Conservation (phyloP, 2,888 invertebrate genomes). For the Cyclophora punctaria region DNA sequence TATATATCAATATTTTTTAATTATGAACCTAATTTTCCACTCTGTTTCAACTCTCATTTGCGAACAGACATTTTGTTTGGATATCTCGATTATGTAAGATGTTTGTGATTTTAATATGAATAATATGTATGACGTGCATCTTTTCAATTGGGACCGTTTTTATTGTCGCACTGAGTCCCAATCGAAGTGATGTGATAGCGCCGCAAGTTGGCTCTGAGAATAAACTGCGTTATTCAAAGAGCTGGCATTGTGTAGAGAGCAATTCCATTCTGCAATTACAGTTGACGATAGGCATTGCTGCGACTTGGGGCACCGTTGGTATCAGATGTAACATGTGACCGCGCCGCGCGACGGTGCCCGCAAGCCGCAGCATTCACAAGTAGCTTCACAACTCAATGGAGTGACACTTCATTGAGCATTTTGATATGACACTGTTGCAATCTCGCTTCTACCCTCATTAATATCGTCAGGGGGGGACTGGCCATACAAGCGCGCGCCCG, state of each 20-base stretch:
- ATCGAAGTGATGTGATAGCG: conserved; percentile 34
- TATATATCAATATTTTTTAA: conserved; percentile 20
- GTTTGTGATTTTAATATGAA: conserved; percentile 39
- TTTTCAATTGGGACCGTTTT: conserved; percentile 32
- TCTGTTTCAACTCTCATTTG: conserved; percentile 59
- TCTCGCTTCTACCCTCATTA: conserved; percentile 74
- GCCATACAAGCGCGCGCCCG: conserved; percentile 75
- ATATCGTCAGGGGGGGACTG: conserved; percentile 77
- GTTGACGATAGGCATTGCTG: conserved; percentile 34
- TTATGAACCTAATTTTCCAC: conserved; percentile 43
- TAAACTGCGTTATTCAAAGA: conserved; percentile 23
- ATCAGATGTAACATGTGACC: conserved; percentile 9
- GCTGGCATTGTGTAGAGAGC: conserved; percentile 46
- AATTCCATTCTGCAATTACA: conserved; percentile 41
- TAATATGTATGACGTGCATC: conserved; percentile 19
- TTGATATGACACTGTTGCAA: conserved; percentile 68
- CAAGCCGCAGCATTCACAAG: conserved; percentile 53
- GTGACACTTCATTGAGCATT: conserved; percentile 59
- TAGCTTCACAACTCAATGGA: conserved; percentile 65
- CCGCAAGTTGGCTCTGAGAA: conserved; percentile 34
- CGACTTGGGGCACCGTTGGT: conserved; percentile 31
- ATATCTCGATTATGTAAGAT: conserved; percentile 61
- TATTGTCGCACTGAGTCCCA: conserved; percentile 20
- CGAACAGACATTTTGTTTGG: conserved; percentile 60
- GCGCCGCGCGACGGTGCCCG: conserved; percentile 21